Percentiles rank a stretch among this genome's conserved stretches.
Conservation (phyloP, 64 coral and sea anemone species). For the Montipora sp. region DNA sequence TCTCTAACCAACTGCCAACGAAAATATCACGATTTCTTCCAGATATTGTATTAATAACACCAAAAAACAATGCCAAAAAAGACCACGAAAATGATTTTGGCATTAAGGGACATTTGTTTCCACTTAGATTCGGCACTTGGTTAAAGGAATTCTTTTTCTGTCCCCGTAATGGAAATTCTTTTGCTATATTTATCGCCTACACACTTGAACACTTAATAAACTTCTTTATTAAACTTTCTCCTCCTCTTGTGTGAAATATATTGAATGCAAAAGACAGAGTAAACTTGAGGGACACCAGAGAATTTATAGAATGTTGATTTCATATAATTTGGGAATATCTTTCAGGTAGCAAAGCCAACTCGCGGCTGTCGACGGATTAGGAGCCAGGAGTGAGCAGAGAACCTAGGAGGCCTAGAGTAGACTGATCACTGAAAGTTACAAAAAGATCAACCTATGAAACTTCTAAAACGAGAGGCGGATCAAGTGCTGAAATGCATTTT, state of each 20-base stretch:
- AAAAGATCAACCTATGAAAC: neutral
- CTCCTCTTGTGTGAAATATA: neutral
- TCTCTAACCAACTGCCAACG: neutral
- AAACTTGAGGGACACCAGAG: neutral
- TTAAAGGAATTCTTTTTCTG: neutral
- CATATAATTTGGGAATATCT: conserved; percentile 12
- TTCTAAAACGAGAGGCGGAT: conserved; percentile 27
- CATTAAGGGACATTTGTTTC: conserved; percentile 23
- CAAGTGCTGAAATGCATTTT: conserved; percentile 17
- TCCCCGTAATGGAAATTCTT: neutral
- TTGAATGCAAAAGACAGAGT: neutral
- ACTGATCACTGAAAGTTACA: neutral
- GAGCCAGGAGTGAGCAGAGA: neutral
- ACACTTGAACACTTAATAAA: conserved; percentile 2
- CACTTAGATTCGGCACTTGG: neutral
- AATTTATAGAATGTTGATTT: conserved; percentile 28
- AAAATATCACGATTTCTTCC: neutral
- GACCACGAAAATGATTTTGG: neutral
- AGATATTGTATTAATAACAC: neutral
- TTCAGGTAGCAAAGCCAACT: conserved; percentile 20
- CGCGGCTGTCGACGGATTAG: neutral
- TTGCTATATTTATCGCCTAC: neutral
- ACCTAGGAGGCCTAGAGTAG: neutral
- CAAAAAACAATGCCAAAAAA: neutral
- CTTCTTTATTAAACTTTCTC: conserved; percentile 10